Conservation (phyloP, 1,140 invertebrate species). For the Eurytemora carolleeae region DNA sequence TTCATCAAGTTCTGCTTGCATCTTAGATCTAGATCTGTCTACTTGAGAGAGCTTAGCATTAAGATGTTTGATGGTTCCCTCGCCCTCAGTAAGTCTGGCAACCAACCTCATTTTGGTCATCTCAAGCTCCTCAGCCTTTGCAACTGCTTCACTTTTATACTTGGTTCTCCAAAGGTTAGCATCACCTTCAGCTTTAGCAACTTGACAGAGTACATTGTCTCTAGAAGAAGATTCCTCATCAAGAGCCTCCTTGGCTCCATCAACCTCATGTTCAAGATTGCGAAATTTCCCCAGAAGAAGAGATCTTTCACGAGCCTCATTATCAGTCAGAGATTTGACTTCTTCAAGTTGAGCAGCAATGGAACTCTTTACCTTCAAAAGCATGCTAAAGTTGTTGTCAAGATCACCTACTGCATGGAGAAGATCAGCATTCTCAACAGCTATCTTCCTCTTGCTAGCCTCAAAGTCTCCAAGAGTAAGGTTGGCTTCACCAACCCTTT, state of each 20-base stretch:
- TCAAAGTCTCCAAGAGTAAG: conserved; percentile 86
- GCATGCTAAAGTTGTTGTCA: conserved; percentile 83
- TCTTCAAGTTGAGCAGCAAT: conserved; percentile 88
- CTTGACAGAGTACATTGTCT: conserved; percentile 35
- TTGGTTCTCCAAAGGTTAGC: conserved; percentile 30
- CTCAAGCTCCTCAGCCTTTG: conserved; percentile 38
- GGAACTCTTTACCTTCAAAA: conserved; percentile 90
- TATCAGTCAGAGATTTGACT: conserved; percentile 86
- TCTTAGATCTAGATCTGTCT: conserved; percentile 37
- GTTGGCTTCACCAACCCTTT: conserved; percentile 85
- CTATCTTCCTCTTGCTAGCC: conserved; percentile 86
- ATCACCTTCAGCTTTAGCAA: conserved; percentile 50
- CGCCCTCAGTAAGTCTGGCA: conserved; percentile 77
- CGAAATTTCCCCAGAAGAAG: conserved; percentile 25
- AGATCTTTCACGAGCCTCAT: conserved; percentile 56
- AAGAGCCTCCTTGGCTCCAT: conserved; percentile 31
- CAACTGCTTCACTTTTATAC: conserved; percentile 36
- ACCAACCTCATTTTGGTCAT: conserved; percentile 37
- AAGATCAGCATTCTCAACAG: conserved; percentile 84
- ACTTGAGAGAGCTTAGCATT: conserved; percentile 40
- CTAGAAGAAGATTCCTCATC: conserved; percentile 30
- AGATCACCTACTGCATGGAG: conserved; percentile 66
- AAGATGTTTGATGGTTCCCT: conserved; percentile 29
- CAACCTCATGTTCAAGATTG: conserved; percentile 31
- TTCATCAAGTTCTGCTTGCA: conserved; percentile 37